These are phyloP conservation scores for Chalcosyrphus nemorum DNA, from an alignment of 2,888 invertebrate species.

Conservation along the genomic window DNA sequence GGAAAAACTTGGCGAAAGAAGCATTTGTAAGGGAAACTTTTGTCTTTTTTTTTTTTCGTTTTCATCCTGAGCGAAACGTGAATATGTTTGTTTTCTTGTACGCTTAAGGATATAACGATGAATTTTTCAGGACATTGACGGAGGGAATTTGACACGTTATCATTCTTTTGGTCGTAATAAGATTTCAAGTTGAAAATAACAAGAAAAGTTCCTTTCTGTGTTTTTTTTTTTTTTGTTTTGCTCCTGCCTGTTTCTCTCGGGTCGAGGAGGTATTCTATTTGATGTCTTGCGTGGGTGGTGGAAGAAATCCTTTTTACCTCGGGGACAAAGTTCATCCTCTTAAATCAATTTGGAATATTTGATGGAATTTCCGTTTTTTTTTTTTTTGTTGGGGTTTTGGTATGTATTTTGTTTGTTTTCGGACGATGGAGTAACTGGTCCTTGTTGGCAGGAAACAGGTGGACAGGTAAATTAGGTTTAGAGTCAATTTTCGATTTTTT, in stretches of 20 bases:
- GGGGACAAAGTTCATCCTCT: constrained; percentile 37
- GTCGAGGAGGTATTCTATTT: neutral
- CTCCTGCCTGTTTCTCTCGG: neutral
- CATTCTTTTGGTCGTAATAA: constrained; percentile 38
- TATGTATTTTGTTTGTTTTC: neutral
- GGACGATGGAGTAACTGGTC: neutral
- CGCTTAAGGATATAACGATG: neutral
- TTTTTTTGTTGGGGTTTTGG: neutral
- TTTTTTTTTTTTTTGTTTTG: neutral
- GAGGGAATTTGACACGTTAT: constrained; percentile 37
- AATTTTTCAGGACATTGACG: constrained; percentile 10
- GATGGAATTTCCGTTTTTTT: neutral
- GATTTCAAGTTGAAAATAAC: constrained; percentile 50
- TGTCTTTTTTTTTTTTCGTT: too few species aligned
- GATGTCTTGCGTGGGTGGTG: neutral
- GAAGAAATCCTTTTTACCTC: constrained; percentile 4
- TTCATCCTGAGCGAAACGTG: neutral
- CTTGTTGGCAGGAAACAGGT: neutral
- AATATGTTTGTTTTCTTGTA: neutral
- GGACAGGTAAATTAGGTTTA: constrained; percentile 26
- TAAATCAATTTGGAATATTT: constrained; percentile 31
- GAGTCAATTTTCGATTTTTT: constrained; percentile 21
- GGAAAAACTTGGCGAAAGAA: constrained; percentile 4
- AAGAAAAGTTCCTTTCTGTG: constrained; percentile 42
- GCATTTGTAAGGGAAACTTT: neutral